Conservation (phyloP, 2,797 vertebrate species). For the Onychomys leucogaster region DNA sequence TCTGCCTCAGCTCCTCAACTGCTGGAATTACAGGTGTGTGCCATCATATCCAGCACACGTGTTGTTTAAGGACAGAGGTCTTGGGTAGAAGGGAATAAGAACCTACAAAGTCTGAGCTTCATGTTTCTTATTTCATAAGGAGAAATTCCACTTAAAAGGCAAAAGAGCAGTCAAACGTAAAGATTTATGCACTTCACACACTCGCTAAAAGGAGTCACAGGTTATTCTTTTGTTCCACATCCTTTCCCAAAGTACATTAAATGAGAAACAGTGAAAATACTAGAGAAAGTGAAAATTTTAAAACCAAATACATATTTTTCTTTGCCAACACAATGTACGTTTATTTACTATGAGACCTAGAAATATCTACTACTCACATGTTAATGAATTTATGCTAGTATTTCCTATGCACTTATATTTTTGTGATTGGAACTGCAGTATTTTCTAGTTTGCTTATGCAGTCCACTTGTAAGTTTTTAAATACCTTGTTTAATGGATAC, state of each 20-base stretch:
- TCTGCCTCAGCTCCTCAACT: background rate
- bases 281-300: slow-evolving; percentile 13
- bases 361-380: background rate
- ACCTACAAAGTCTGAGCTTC: background rate
- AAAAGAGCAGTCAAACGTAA: slow-evolving; percentile 6
- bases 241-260: background rate
- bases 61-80: background rate
- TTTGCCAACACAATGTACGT: slow-evolving; percentile 37
- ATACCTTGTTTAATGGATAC: background rate
- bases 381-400: background rate
- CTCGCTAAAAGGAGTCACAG: background rate
- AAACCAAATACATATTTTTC: background rate
- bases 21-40: background rate
- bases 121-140: background rate
- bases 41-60: background rate
- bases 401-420: slow-evolving; percentile 21
- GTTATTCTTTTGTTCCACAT: background rate
- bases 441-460: slow-evolving; percentile 2
- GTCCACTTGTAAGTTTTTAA: slow-evolving; percentile 5
- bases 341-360: background rate
- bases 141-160: background rate
- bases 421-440: background rate
- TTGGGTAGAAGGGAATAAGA: background rate
- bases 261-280: background rate
- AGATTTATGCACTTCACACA: background rate